Base-by-base conservation (phyloP, 1,140 invertebrate species). In the Drosophila elegans region DNA sequence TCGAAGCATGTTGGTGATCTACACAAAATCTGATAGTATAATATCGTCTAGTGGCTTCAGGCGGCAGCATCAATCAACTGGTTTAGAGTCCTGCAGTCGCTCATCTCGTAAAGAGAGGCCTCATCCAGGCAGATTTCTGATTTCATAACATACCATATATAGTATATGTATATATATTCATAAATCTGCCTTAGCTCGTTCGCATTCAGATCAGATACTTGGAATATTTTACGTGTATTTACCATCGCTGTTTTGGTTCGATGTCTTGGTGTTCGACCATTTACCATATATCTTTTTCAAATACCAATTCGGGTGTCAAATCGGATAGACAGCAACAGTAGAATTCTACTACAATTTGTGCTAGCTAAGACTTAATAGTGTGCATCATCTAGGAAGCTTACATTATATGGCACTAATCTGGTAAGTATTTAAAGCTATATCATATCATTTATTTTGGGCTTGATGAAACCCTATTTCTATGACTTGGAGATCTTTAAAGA, bases 211-310 rank as follows among this genome's bases (percentile, higher is more conserved):
- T 68, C 27, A 44, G 61, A 76, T 79, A 76, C 79, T 82, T 78
- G 54, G 45, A 85, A 85, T 85, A 86, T 86, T 89, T 89, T 89
- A 89, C 84, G 84, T 89, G 84, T 89, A 89, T 89, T 84, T 89
- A 74, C 84, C 84, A 89, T 89, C 84, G 85, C 80, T 89, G 84
- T 84, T 89, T 61, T 34, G 60, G 38, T 68, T 75, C 44, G 62
- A 62, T 45, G 36, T 56, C 16, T 62, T 56, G 44, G 21, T 38
- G 57, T 61, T 42, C 16, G 16, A 60, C 44, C 67, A 13, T 6
- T 60, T 55, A 21, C 16, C 16, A 21, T 21, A 36, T 82, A 82
- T 86, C 83, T 86, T 88, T 78, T 88, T 86, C 38, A 63, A 78
- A 81, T 86, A 85, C 81, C 78, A 54, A 57, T 73, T 36, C 13